phyloP scores from a whole-genome alignment of 1,140 invertebrate species.

The Aphidius ervi region DNA sequence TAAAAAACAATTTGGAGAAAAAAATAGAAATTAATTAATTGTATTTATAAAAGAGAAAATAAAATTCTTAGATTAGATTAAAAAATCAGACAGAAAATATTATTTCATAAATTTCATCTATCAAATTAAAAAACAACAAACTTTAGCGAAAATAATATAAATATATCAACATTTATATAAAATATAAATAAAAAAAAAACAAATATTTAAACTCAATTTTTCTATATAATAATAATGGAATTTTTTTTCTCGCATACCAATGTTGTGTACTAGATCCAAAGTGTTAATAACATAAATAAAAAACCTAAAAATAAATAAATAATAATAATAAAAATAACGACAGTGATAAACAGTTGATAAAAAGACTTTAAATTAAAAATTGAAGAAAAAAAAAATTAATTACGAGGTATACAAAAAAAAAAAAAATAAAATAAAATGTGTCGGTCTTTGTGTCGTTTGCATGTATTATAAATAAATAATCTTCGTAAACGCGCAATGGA shows the following conservation, averaged over 20 bases:
- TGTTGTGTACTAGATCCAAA: constrained; percentile 16
- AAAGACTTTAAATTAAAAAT: constrained; percentile 10
- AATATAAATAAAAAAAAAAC: no score
- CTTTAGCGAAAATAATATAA: constrained; percentile 1
- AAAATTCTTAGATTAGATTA: not conserved
- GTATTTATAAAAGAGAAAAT: not conserved
- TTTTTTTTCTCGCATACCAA: constrained; percentile 11
- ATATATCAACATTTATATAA: not conserved
- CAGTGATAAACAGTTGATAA: not conserved
- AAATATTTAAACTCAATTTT: constrained; percentile 9
- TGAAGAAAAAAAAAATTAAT: constrained; percentile 3
- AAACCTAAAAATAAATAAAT: not conserved
- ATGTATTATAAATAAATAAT: constrained; percentile 14
- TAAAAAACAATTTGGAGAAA: no score
- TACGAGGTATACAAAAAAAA: no score
- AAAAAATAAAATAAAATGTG: constrained; percentile 9
- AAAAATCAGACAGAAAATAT: constrained; percentile 1
- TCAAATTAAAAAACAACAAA: constrained; percentile 1
- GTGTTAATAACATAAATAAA: constrained; percentile 13
- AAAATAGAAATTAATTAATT: not conserved
- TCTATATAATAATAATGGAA: constrained; percentile 11
- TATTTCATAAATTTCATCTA: constrained; percentile 5
- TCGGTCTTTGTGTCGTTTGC: constrained; percentile 16
- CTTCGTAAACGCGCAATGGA: constrained; percentile 3
- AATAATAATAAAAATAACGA: constrained; percentile 7